Evolutionary conservation across 2,888 invertebrate genomes (phyloP), one percentile per base, ranked within the genome.

Genomic region (Lasius fuliginosus): DNA sequence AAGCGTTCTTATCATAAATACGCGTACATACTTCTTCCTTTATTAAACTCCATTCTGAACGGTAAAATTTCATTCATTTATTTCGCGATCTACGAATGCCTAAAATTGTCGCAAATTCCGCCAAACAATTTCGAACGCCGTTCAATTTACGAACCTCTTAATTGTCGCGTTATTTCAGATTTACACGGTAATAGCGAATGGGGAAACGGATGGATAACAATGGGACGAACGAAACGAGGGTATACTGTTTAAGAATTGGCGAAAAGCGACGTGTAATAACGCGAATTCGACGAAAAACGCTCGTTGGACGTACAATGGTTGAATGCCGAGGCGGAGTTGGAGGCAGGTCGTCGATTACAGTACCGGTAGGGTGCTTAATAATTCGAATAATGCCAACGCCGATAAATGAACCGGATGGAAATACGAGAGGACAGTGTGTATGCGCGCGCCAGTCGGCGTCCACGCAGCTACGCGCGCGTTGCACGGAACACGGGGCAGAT

Each of bases 371-470:
- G 64, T 60, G 65, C 84, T 84, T 89, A 89, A 88, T 89, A 89
- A 89, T 89, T 89, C 88, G 89, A 89, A 86, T 89, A 89, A 89
- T 84, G 84, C 86, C 89, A 64, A 65, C 23, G 62, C 79, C 88
- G 89, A 89, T 89, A 89, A 88, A 88, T 89, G 89, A 89, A 84
- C 84, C 88, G 89, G 85, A 87, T 86, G 89, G 89, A 89, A 89
- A 89, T 88, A 85, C 82, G 84, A 83, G 88, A 84, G 85, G 79
- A 82, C 84, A 65, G 83, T 76, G 58, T 53, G 69, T 83, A 68
- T 73, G 60, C 27, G 62, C 62, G 77, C 40, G 62, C 30, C 74
- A 36, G 36, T 36, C 36, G 23, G 68, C 49, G 81, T 85, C 83
- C 79, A 81, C 64, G 88, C 42, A 79, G 67, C 33, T 74, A 49